A percentile compares a stretch with the other conserved stretches of the same genome.
phyloP scores from a whole-genome alignment of 2,113 vertebrate genomes.

The Laticauda colubrina region DNA sequence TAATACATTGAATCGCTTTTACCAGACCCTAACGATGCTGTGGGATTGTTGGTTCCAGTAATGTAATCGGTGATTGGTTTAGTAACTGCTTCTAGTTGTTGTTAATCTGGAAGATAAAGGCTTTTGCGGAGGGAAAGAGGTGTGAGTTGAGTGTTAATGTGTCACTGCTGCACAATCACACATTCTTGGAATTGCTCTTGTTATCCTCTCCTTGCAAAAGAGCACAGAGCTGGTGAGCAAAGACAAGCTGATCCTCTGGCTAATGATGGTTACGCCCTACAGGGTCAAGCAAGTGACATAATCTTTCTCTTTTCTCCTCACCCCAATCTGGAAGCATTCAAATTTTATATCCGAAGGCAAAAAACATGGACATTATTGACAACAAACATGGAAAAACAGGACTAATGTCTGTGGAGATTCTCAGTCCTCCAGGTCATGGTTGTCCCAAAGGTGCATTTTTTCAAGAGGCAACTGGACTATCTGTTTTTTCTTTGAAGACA shows the following conservation, averaged over 20 bases:
- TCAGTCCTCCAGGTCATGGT: neutral
- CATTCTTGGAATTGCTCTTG: neutral
- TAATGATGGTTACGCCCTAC: neutral
- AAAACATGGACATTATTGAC: neutral
- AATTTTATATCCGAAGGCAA: rapidly evolving
- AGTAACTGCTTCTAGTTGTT: neutral
- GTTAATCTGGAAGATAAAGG: neutral
- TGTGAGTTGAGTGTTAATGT: neutral
- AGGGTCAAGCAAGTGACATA: neutral
- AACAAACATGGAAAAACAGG: neutral
- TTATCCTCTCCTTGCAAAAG: neutral
- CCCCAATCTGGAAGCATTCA: neutral
- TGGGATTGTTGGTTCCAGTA: neutral
- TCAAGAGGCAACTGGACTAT: no score
- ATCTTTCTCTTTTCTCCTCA: neutral
- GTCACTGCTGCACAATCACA: neutral
- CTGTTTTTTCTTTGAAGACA: no score
- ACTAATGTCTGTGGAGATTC: no score
- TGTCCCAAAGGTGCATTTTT: no score
- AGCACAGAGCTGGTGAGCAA: neutral
- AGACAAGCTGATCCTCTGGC: neutral
- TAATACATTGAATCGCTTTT: neutral
- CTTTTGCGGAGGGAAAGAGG: rapidly evolving
- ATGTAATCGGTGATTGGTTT: neutral
- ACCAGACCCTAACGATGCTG: neutral